Evolutionary conservation across 2,113 vertebrate genomes (phyloP).

Genomic region (Melospiza melodia): DNA sequence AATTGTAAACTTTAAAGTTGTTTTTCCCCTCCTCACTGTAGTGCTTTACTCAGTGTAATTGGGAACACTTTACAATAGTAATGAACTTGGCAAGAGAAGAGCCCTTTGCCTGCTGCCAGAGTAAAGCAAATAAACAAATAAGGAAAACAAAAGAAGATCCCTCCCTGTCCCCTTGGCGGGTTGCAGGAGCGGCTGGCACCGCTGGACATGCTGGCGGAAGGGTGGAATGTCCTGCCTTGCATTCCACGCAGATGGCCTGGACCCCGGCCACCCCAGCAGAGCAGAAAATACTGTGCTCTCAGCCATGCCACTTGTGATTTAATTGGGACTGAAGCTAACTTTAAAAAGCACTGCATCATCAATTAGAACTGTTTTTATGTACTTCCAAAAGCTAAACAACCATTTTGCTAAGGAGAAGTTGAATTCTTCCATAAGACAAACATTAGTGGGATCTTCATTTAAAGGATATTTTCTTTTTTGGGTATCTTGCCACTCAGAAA

Average conservation of each 20-base stretch:
- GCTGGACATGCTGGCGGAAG: slow-evolving; percentile 46
- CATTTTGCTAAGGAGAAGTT: not conserved
- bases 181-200: slow-evolving; percentile 61
- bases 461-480: not conserved
- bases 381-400: not conserved
- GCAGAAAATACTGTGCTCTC: slow-evolving; percentile 20
- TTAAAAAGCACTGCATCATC: not conserved
- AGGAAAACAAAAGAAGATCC: slow-evolving; percentile 62
- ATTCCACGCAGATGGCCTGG: slow-evolving; percentile 66
- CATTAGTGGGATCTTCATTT: not conserved
- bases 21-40: not conserved
- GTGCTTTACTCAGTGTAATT: slow-evolving; percentile 2
- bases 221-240: slow-evolving; percentile 55
- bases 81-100: slow-evolving; percentile 65
- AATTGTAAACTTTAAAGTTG: not conserved
- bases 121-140: slow-evolving; percentile 69
- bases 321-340: not conserved
- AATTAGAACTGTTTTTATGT: not conserved
- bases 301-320: slow-evolving; percentile 26
- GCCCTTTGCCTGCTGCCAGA: slow-evolving; percentile 57
- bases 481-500: not conserved
- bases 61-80: slow-evolving; percentile 62
- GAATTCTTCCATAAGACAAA: not conserved
- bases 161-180: slow-evolving; percentile 26
- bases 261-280: slow-evolving; percentile 23